A percentile compares a stretch with the other conserved stretches of the same genome.
These are phyloP conservation scores for Carlito syrichta DNA, from an alignment of 2,113 vertebrate genomes.

Conservation along the genomic window DNA sequence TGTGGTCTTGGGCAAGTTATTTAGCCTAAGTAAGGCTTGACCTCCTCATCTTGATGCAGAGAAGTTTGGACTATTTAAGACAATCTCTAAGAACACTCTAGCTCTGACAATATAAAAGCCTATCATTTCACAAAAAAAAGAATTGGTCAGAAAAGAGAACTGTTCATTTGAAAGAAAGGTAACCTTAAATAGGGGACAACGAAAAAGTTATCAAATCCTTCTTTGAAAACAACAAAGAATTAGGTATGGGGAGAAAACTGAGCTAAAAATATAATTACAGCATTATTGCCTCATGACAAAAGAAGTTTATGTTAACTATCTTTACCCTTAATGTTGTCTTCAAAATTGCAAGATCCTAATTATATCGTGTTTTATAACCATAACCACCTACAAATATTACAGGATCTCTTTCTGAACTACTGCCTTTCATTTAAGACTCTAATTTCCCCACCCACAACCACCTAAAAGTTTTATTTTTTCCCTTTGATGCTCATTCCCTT, in stretches of 20 bases:
- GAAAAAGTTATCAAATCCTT: not conserved
- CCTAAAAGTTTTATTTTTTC: not conserved
- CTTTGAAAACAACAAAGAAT: not conserved
- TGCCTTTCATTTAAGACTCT: not conserved
- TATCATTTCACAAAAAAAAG: not conserved
- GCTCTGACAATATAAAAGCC: not conserved
- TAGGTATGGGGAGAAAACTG: not conserved
- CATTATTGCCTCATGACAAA: not conserved
- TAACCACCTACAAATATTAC: not conserved
- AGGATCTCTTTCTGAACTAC: not conserved
- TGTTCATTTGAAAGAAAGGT: not conserved
- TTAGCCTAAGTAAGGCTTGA: not conserved
- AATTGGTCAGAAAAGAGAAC: not conserved
- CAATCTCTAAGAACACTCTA: not conserved
- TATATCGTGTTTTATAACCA: not conserved
- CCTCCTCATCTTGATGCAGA: not conserved
- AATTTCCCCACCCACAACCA: not conserved
- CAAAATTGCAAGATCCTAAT: not conserved
- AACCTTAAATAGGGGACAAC: not conserved
- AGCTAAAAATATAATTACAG: not conserved
- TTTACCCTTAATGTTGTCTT: not conserved
- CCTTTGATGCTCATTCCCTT: not conserved
- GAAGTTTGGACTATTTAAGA: fast-evolving
- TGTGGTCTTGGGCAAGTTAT: not conserved
- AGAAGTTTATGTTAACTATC: not conserved